Evolutionary conservation across 1,140 invertebrate genomes (phyloP).

Genomic region (Ceratina calcarata): DNA sequence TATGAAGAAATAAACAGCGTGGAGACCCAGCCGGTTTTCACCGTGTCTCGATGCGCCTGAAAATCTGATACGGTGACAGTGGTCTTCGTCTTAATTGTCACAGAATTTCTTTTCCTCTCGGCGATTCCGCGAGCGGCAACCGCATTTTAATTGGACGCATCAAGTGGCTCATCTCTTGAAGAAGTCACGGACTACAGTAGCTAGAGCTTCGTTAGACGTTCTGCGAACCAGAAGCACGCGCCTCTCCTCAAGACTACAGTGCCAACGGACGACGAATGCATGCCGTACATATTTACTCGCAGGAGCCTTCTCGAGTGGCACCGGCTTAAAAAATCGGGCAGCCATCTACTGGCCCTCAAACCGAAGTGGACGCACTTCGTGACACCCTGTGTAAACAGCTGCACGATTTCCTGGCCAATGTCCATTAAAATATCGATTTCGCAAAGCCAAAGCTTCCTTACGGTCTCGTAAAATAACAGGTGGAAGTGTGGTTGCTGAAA

Average conservation of each 20-base stretch:
- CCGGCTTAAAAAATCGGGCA: constrained; percentile 17
- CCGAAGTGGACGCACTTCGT: not conserved
- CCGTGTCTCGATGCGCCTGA: constrained; percentile 11
- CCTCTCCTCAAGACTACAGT: constrained; percentile 8
- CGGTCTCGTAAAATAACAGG: not conserved
- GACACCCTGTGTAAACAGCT: constrained; percentile 34
- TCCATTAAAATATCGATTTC: not conserved
- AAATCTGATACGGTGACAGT: constrained; percentile 3
- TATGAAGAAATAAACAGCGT: not conserved
- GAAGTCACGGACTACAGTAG: not conserved
- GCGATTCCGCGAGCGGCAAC: not conserved
- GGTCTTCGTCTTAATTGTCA: constrained; percentile 17
- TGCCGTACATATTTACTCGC: not conserved
- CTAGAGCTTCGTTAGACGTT: constrained; percentile 19
- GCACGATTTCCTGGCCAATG: constrained; percentile 31
- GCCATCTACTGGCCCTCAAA: constrained; percentile 10
- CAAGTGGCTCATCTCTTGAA: constrained; percentile 26
- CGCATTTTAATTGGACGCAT: constrained; percentile 30
- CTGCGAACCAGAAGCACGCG: constrained; percentile 42
- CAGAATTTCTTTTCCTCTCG: not conserved
- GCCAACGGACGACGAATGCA: constrained; percentile 10
- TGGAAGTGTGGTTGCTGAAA: not conserved
- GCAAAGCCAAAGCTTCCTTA: too few species aligned
- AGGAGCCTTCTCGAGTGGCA: not conserved
- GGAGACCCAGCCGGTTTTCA: constrained; percentile 23